Conservation (phyloP, 2,888 invertebrate species). For the Megastigmus dorsalis region DNA sequence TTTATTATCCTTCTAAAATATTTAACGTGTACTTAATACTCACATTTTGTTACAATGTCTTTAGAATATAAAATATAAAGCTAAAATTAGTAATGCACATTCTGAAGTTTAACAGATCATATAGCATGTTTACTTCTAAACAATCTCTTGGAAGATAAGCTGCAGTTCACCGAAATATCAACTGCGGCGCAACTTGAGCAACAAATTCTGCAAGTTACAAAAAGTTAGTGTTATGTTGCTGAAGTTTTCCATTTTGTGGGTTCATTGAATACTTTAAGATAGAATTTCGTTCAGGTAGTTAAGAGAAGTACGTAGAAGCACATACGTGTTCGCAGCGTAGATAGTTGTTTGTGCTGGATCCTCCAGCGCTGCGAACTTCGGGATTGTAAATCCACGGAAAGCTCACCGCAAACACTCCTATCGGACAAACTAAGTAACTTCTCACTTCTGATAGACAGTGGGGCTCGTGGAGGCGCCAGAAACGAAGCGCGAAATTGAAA, state of each 20-base stretch:
- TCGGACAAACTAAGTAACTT: conserved; percentile 20
- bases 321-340: background rate
- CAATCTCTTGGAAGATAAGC: too few species aligned
- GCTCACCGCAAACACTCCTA: conserved; percentile 7
- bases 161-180: too few species aligned
- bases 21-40: too few species aligned
- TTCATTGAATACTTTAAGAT: background rate
- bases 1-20: too few species aligned
- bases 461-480: background rate
- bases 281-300: background rate
- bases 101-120: too few species aligned
- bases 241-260: background rate
- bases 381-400: conserved; percentile 25
- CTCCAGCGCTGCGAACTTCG: conserved; percentile 13
- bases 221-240: background rate
- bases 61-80: too few species aligned
- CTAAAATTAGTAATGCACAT: too few species aligned
- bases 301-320: background rate
- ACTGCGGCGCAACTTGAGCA: too few species aligned
- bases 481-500: too few species aligned
- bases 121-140: too few species aligned
- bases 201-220: too few species aligned
- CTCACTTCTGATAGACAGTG: background rate
- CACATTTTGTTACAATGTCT: too few species aligned
- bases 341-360: background rate